These are phyloP conservation scores for Drosophila villosipedis DNA, from an alignment of 2,888 invertebrate genomes.

Conservation along the genomic window DNA sequence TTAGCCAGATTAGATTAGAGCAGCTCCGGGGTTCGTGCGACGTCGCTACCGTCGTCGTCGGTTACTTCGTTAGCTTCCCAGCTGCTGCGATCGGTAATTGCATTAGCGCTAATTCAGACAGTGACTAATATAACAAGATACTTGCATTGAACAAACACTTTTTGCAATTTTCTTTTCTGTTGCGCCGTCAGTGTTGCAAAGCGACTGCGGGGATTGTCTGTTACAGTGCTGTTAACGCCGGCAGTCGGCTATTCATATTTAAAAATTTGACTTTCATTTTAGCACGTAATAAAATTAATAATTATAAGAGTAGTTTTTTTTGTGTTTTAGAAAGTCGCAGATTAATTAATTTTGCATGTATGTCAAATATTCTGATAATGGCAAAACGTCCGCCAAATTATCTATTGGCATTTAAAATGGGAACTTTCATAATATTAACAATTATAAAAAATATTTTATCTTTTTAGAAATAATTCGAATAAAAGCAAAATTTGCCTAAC, in stretches of 20 bases:
- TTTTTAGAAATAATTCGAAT: neutral
- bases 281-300: neutral
- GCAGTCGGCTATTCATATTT: neutral
- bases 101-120: slow-evolving; percentile 17
- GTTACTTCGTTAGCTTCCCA: slow-evolving; percentile 5
- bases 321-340: neutral
- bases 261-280: neutral
- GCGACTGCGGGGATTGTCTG: slow-evolving; percentile 10
- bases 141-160: slow-evolving; percentile 27
- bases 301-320: neutral
- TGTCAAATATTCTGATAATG: neutral
- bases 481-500: neutral
- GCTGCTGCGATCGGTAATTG: slow-evolving; percentile 10
- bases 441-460: neutral
- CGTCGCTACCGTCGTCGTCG: slow-evolving; percentile 6
- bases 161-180: slow-evolving; percentile 8
- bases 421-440: neutral
- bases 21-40: slow-evolving; percentile 3
- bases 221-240: slow-evolving; percentile 25
- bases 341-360: neutral
- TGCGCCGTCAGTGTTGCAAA: slow-evolving; percentile 36
- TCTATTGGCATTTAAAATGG: neutral
- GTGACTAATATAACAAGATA: slow-evolving; percentile 24
- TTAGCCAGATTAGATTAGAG: slow-evolving; percentile 50
- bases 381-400: neutral